phyloP scores from a whole-genome alignment of 1,140 invertebrate genomes.

The Tetragnatha versicolor region DNA sequence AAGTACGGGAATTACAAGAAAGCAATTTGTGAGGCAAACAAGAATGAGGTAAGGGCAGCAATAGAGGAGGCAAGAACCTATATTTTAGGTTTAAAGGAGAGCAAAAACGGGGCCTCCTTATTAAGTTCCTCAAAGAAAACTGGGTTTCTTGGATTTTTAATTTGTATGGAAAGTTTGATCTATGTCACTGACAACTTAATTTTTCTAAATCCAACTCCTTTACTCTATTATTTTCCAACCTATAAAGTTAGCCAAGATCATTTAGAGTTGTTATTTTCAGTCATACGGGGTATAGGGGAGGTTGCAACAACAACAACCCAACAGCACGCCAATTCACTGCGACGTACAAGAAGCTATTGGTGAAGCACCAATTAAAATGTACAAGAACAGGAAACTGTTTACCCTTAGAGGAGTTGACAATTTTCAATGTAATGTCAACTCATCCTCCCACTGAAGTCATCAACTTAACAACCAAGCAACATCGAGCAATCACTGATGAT shows the following conservation, averaged over 20 bases:
- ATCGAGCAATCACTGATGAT: not conserved
- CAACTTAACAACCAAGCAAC: not conserved
- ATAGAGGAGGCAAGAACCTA: not conserved
- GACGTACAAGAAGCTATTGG: conserved; percentile 49
- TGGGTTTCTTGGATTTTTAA: conserved; percentile 36
- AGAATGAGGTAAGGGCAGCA: not conserved
- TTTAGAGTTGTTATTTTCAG: conserved; percentile 63
- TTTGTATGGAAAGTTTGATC: conserved; percentile 26
- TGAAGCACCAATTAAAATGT: not conserved
- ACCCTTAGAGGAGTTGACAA: not conserved
- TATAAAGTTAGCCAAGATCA: conserved; percentile 64
- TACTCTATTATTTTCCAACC: conserved; percentile 47
- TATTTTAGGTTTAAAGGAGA: conserved; percentile 11
- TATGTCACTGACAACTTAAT: conserved; percentile 15
- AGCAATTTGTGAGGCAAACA: conserved; percentile 40
- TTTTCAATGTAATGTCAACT: not conserved
- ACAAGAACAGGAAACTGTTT: not conserved
- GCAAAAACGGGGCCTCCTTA: not conserved
- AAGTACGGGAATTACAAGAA: not conserved
- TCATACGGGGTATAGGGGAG: conserved; percentile 60
- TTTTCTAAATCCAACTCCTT: not conserved
- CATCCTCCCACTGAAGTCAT: not conserved
- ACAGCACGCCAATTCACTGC: too few species aligned
- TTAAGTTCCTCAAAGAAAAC: conserved; percentile 20
- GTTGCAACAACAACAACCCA: conserved; percentile 64